Percentiles rank a stretch among this genome's conserved stretches.
Evolutionary conservation across 2,888 invertebrate genomes (phyloP).

Genomic region (Fragum fragum): DNA sequence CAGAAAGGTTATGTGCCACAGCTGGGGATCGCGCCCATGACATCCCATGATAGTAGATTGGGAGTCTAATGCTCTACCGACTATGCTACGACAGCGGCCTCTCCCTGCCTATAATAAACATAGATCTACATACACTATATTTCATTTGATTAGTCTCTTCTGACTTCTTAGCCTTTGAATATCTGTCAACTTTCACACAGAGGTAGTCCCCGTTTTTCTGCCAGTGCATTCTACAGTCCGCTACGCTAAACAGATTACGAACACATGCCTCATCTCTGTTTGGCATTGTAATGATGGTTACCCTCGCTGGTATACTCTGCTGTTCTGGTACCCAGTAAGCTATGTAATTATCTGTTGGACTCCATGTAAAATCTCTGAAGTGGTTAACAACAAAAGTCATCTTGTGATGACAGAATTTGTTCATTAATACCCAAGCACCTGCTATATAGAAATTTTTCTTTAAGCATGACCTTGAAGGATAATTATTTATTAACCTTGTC

Average conservation of each 20-base stretch:
- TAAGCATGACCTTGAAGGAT: too few species aligned
- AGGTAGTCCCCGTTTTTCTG: slow-evolving; percentile 99
- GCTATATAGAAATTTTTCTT: too few species aligned
- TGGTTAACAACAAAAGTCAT: too few species aligned
- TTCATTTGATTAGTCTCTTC: slow-evolving; percentile 95
- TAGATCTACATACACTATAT: slow-evolving; percentile 93
- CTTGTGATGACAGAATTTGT: too few species aligned
- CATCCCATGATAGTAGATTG: too few species aligned
- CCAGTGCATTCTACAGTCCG: slow-evolving; percentile 99
- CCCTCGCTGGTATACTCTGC: slow-evolving; percentile 96
- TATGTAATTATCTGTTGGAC: slow-evolving; percentile 97
- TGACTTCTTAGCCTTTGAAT: slow-evolving; percentile 94
- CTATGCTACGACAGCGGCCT: too few species aligned
- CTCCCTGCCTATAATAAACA: too few species aligned
- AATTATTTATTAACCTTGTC: too few species aligned
- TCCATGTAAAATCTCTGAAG: slow-evolving; percentile 98
- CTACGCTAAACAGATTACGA: slow-evolving; percentile 98
- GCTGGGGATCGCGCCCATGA: too few species aligned
- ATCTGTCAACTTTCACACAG: slow-evolving; percentile 97
- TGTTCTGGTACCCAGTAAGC: slow-evolving; percentile 99
- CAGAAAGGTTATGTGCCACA: too few species aligned
- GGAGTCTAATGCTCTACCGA: too few species aligned
- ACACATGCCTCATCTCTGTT: slow-evolving; percentile 90
- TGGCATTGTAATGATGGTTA: slow-evolving; percentile 96
- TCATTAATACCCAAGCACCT: too few species aligned